phyloP scores from a whole-genome alignment of 2,888 invertebrate genomes.

The Helobdella robusta region DNA sequence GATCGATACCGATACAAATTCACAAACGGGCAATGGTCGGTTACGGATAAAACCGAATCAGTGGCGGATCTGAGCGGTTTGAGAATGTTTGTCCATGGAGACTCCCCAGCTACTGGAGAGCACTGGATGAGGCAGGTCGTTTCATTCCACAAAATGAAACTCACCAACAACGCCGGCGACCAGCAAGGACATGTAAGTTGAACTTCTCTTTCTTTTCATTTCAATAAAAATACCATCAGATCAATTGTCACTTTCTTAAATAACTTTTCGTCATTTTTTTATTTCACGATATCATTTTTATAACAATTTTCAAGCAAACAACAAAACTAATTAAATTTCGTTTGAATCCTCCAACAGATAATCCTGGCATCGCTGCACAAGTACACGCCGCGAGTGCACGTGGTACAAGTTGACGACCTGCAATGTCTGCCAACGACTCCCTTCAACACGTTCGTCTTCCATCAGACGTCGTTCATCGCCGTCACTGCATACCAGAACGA shows the following conservation, averaged over 20 bases:
- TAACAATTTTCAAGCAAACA: no score
- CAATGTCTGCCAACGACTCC: not conserved
- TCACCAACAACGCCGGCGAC: conserved; percentile 76
- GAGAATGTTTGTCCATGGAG: conserved; percentile 72
- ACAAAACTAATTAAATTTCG: no score
- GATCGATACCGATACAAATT: conserved; percentile 66
- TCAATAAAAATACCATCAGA: no score
- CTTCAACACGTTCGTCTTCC: conserved; percentile 2
- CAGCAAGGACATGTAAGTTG: conserved; percentile 61
- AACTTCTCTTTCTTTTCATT: no score
- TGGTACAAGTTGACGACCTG: conserved; percentile 13
- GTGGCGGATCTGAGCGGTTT: conserved; percentile 54
- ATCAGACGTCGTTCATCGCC: conserved; percentile 17
- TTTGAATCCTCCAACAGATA: no score
- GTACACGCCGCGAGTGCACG: conserved; percentile 16
- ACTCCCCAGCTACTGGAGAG: conserved; percentile 73
- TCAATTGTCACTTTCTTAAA: no score
- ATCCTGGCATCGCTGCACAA: conserved; percentile 18
- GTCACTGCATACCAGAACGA: conserved; percentile 23
- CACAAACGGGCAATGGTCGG: conserved; percentile 73
- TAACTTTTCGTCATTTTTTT: no score
- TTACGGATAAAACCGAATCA: conserved; percentile 70
- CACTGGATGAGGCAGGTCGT: conserved; percentile 76
- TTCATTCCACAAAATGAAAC: conserved; percentile 71
- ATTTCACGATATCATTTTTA: no score